Base-by-base conservation (phyloP, 2,113 vertebrate genomes). In the Rhinoptilus africanus region DNA sequence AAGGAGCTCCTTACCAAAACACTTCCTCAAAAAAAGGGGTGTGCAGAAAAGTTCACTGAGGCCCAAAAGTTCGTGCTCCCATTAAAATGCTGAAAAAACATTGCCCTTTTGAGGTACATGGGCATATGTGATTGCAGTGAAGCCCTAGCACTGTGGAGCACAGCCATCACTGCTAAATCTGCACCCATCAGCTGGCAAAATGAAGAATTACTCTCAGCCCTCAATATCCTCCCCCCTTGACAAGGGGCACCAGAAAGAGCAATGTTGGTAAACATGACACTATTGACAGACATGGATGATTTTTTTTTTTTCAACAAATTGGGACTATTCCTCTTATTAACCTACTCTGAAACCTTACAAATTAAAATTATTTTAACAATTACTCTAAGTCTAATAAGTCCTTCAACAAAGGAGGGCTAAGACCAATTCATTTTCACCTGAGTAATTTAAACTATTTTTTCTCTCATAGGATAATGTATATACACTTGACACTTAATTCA, bases 181-280 rank as follows among this genome's bases (percentile, higher is more conserved):
- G 48, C 50, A 50, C 39, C 26, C 28, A 17, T 45, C n/a, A 68
- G 47, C 27, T 75, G 73, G 15, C 43, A 68, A 62, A 18, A 17
- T 13, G 53, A 18, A 41, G 39, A 75, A 35, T 23, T 9, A 35
- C 34, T 57, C 35, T 71, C 66, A 45, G 21, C 14, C 87, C 72
- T 80, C 2, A 0, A 66, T 13, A 48, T 51, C 22, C 28, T 27
- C 2, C 34, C 2, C 32, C n/a, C 28, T 35, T 9, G 7, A 35
- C 2, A 12, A 68, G 21, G 30, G n/a, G 53, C 41, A 79, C 39
- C 4, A 2, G 56, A 30, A 84, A 72, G 66, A 59, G 39, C 1
- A 8, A 2, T 41, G 27, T 18, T 60, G 50, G 32, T 34, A 92
- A 78, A 57, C 0, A 5, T 20, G 59, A 64, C 50, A 13, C 57